Conservation (phyloP, 2,888 invertebrate genomes). For the Dioctria linearis region DNA sequence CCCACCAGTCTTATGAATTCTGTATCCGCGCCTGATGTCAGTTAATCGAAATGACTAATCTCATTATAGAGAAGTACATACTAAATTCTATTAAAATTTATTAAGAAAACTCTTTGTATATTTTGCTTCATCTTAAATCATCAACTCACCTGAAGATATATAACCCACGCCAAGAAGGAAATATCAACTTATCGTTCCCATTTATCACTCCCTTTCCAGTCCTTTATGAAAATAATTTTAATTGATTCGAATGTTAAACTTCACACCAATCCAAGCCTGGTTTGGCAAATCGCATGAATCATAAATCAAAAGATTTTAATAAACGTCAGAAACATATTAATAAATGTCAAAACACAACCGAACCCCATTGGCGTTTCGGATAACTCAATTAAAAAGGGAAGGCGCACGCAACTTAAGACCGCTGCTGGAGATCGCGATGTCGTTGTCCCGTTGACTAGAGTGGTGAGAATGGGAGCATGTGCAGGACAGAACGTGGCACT, state of each 20-base stretch:
- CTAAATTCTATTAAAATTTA: no score
- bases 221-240: constrained; percentile 2
- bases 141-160: no score
- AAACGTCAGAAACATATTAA: constrained; percentile 58
- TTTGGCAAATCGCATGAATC: constrained; percentile 54
- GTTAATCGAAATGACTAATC: no score
- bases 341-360: constrained; percentile 58
- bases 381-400: constrained; percentile 57
- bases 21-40: no score
- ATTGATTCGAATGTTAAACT: constrained; percentile 55
- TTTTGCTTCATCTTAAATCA: no score
- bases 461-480: constrained; percentile 41
- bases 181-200: background rate
- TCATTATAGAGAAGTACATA: no score
- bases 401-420: constrained; percentile 43
- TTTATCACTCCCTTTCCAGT: background rate
- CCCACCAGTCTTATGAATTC: no score
- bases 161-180: no score
- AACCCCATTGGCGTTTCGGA: constrained; percentile 55
- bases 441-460: constrained; percentile 30
- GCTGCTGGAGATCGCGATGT: constrained; percentile 29
- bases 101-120: no score
- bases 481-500: constrained; percentile 21
- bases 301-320: constrained; percentile 55
- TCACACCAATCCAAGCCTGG: constrained; percentile 58